Conservation (phyloP, 2,113 vertebrate species). For the Esox niger region DNA sequence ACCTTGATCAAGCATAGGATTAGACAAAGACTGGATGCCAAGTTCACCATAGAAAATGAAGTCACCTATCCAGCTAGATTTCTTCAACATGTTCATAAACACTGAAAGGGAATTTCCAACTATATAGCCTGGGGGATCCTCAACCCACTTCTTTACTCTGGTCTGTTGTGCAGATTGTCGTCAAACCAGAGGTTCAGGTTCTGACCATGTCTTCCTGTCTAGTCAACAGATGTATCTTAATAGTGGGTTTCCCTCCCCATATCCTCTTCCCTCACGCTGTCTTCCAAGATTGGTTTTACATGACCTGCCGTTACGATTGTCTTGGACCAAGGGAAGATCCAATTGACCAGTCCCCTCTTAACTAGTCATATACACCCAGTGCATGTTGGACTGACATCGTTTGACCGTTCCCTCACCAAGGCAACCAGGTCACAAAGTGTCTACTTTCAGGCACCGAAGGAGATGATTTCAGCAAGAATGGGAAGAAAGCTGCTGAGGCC, state of each 20-base stretch:
- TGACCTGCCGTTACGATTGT: neutral
- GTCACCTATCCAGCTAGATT: neutral
- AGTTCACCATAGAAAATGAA: neutral
- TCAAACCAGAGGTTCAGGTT: neutral
- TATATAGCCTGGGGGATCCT: neutral
- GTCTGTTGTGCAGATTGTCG: neutral
- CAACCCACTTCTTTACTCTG: neutral
- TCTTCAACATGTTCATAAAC: neutral
- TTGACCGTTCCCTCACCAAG: neutral
- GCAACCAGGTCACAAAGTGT: neutral
- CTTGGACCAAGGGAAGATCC: neutral
- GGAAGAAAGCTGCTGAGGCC: conserved; percentile 82
- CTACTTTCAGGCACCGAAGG: conserved; percentile 73
- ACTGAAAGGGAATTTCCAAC: neutral
- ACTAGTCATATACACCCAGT: neutral
- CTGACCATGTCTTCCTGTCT: neutral
- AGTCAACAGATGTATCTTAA: no score
- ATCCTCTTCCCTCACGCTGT: neutral
- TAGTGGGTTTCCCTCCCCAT: neutral
- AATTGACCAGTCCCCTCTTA: neutral
- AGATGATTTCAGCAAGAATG: conserved; percentile 84
- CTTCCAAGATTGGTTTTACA: neutral
- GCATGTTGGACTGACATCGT: neutral
- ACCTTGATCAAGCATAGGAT: neutral
- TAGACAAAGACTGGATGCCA: neutral